Conservation (phyloP, 1,140 invertebrate species). For the Pantala flavescens region DNA sequence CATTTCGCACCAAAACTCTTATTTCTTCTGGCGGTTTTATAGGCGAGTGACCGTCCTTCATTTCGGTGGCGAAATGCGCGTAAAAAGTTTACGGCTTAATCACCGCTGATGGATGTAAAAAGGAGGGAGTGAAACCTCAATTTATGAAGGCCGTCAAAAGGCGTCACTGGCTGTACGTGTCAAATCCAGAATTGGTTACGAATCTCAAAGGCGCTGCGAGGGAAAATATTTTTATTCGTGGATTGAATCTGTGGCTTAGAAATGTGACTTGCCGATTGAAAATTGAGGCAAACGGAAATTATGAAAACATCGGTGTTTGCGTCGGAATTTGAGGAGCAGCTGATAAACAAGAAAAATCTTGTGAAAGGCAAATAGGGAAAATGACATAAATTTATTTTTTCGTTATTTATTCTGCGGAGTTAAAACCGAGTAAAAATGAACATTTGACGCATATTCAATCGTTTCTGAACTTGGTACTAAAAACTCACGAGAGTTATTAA, state of each 20-base stretch:
- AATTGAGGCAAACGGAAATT: not conserved
- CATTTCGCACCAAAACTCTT: no score
- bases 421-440: no score
- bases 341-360: no score
- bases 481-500: no score
- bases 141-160: conserved; percentile 3
- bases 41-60: no score
- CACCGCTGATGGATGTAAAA: not conserved
- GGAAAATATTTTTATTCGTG: not conserved
- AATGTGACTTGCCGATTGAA: not conserved
- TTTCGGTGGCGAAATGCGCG: not conserved
- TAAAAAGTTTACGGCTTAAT: conserved; percentile 4
- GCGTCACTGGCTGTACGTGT: not conserved
- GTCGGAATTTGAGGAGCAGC: no score
- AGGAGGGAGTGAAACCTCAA: not conserved
- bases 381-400: no score
- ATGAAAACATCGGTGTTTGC: not conserved
- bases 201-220: not conserved
- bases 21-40: no score
- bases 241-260: not conserved
- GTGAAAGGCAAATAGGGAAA: no score
- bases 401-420: no score
- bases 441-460: no score
- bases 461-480: no score
- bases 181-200: not conserved